Base-by-base conservation (phyloP, 2,888 invertebrate species). In the Malthinus seriepunctatus region DNA sequence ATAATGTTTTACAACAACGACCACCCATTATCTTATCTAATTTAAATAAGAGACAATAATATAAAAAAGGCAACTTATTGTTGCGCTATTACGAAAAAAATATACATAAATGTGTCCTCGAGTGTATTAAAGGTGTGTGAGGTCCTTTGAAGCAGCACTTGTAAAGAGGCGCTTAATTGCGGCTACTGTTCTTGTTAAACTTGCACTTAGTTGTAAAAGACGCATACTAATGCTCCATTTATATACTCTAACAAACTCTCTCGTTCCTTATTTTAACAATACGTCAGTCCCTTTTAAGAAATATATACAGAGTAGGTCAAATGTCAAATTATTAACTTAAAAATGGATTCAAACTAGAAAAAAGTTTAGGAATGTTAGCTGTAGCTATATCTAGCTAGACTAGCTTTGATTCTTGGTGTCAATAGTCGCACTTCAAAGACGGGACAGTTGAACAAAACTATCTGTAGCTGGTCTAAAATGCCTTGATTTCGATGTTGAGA, bases 171-270 rank as follows among this genome's bases (percentile, higher is more conserved):
- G 63, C 63, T 63, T 66, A 66, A 66, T 66, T 66, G 64, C 58
- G 63, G 63, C 66, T 64, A 66, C 66, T 50, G 63, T 63, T 51
- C 56, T 59, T 66, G 64, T 64, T 58, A 57, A 63, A 64, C 64
- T 56, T 58, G 60, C 60, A 59, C 59, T 66, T 63, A 63, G 60
- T 59, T 61, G 63, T 64, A 64, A 53, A 23, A 56, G 60, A 59
- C 59, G 64, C 63, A 64, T 64, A 66, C 66, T 64, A 64, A 66
- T 63, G 66, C 51, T 51, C 53, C 56, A 44, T 63, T 65, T 60
- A 56, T 51, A 52, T n/a, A n/a, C n/a, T n/a, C 59, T 23, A 23
- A 23, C 23, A 23, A 23, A 23, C 23, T 23, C 23, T 23, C 23
- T 23, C 23, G 3, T 23, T 23, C 3, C 23, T 23, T 23, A 23